Conservation (phyloP, 2,113 vertebrate species). For the Gallinago paraguaiae region DNA sequence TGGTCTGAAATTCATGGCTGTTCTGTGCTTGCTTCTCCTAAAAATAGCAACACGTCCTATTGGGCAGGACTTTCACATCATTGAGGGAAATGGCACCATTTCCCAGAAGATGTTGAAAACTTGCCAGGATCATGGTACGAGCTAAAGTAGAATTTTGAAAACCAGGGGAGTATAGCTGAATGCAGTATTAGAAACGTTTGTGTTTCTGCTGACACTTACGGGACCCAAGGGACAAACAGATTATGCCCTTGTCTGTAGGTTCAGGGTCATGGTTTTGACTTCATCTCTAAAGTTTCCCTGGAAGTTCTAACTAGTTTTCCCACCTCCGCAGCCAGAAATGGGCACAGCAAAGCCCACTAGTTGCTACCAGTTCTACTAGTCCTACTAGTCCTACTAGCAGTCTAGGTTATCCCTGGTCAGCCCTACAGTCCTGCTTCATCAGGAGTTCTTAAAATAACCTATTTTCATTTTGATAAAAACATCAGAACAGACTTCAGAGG, state of each 20-base stretch:
- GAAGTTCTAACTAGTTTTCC: not conserved
- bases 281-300: not conserved
- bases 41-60: not conserved
- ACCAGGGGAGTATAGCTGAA: not conserved
- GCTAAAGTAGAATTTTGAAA: not conserved
- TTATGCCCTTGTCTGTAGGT: not conserved
- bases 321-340: not conserved
- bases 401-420: not conserved
- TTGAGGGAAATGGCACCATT: not conserved
- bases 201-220: not conserved
- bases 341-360: not conserved
- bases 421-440: not conserved
- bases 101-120: conserved; percentile 28
- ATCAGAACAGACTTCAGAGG: not conserved
- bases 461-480: not conserved
- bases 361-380: not conserved
- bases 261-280: not conserved
- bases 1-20: not conserved
- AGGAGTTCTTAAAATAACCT: not conserved
- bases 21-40: not conserved
- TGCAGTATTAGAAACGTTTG: not conserved
- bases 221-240: not conserved
- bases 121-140: not conserved
- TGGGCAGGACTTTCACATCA: not conserved
- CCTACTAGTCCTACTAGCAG: not conserved